These are phyloP conservation scores for Xenopus tropicalis DNA, from an alignment of 2,113 vertebrate species.

Conservation along the genomic window UCB_Xtro_10.0 CM004450.2:85719501-85720000, in stretches of 20 bases:
- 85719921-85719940: no score
- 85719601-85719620: conserved; percentile 52
- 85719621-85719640: conserved; percentile 52
- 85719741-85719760: background rate
- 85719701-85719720: conserved; percentile 14
- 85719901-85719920: no score
- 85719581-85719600: conserved; percentile 38
- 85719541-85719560: conserved; percentile 35
- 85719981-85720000: no score
- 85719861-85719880: no score
- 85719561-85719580: conserved; percentile 44
- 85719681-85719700: conserved; percentile 50
- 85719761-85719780: background rate
- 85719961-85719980: no score
- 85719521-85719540: conserved; percentile 51
- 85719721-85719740: conserved; percentile 1
- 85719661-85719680: conserved; percentile 47
- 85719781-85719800: background rate
- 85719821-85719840: no score
- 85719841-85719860: no score
- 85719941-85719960: no score
- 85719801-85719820: no score
- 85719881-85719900: no score
- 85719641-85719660: conserved; percentile 48
- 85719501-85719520: conserved; percentile 45